These are phyloP conservation scores for Cossypha niveicapilla DNA, from an alignment of 2,797 vertebrate genomes.

Conservation along the genomic window DNA sequence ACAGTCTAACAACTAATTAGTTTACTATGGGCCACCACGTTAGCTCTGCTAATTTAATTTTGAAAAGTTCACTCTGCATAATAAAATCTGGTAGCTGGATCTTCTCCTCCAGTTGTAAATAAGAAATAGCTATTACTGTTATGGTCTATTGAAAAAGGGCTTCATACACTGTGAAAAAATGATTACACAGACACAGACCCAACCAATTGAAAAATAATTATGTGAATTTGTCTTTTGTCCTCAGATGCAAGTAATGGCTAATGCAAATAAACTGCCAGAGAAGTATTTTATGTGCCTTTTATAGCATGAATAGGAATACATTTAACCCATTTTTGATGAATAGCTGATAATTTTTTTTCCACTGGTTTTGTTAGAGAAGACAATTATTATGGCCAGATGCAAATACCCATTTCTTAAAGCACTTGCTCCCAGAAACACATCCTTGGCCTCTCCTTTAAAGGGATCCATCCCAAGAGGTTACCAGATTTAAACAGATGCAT, in stretches of 20 bases:
- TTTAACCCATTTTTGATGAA: slow-evolving; percentile 4
- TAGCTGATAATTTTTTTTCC: background rate
- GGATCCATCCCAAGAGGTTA: background rate
- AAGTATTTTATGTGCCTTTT: slow-evolving; percentile 56
- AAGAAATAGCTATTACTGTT: background rate
- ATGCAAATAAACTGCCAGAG: slow-evolving; percentile 51
- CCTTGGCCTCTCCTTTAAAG: background rate
- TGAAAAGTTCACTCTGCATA: slow-evolving; percentile 26
- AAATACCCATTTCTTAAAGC: background rate
- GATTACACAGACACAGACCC: slow-evolving; percentile 40
- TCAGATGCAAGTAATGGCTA: slow-evolving; percentile 56
- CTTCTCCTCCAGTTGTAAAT: slow-evolving; percentile 30
- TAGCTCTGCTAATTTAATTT: slow-evolving; percentile 23
- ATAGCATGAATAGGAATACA: background rate
- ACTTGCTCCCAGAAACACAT: background rate
- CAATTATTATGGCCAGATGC: background rate
- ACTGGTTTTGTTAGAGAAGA: background rate
- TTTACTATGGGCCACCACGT: background rate
- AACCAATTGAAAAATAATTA: slow-evolving; percentile 53
- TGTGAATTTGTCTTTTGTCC: slow-evolving; percentile 46
- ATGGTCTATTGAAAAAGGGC: slow-evolving; percentile 23
- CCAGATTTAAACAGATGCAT: background rate
- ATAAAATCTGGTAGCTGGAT: background rate
- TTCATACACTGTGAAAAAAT: slow-evolving; percentile 22
- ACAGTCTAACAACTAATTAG: background rate